Base-by-base conservation (phyloP, 2,797 vertebrate genomes). In the Chiroxiphia lanceolata region DNA sequence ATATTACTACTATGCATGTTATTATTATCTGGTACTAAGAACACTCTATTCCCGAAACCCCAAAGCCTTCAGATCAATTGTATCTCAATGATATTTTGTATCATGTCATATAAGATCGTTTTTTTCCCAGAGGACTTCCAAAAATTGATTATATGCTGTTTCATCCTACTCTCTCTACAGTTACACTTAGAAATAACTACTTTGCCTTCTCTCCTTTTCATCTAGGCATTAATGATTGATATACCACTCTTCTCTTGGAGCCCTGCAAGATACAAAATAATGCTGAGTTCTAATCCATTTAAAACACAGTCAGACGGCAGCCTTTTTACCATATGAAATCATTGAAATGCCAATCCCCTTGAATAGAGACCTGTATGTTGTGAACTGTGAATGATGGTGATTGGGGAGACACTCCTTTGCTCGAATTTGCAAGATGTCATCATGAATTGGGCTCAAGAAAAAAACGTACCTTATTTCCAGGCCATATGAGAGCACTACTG, bases 381-480 rank as follows among this genome's bases (percentile, higher is more conserved):
- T 72, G 82, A 78, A 38, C 27, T 47, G 7, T 17, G 60, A 36
- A 18, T 11, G 14, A 10, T n/a, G 13, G 22, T 42, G 21, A 33
- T 31, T 36, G 45, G 12, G 57, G 36, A 67, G 13, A 29, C 34
- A 44, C 9, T 70, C 13, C 13, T 9, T 6, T 83, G 15, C 4
- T 27, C 50, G 50, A 72, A 27, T 87, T 79, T 77, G 7, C 0
- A 0, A 57, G 8, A 2, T 36, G 15, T 20, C 25, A 11, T 47
- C 4, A 26, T 13, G 33, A 69, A 76, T 23, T 38, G 0, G 11
- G 15, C 10, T 77, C 38, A 48, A 59, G 33, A 61, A 90, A 68
- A 79, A 88, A 18, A 3, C 23, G 3, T 3, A 18, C 38, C 8
- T 60, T 36, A 53, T 75, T 83, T 71, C n/a, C 54, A 57, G 36